phyloP scores from a whole-genome alignment of 2,113 vertebrate genomes.

The Beaufortia kweichowensis region DNA sequence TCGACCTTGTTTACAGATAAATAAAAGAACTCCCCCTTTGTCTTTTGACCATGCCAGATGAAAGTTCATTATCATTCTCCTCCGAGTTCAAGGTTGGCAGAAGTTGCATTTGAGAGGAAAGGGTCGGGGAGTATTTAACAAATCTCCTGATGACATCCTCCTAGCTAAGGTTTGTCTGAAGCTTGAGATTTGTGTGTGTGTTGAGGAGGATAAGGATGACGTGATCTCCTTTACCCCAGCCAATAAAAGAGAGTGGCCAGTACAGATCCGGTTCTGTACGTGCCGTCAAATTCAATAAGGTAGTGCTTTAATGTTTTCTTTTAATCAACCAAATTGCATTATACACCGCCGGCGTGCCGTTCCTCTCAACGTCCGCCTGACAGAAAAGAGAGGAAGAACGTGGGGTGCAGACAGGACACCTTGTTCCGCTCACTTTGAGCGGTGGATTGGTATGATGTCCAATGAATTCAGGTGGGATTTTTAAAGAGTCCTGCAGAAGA shows the following conservation, averaged over 20 bases:
- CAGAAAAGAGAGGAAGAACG: slow-evolving; percentile 3
- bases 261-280: slow-evolving; percentile 76
- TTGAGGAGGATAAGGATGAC: slow-evolving; percentile 67
- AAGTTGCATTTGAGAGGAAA: slow-evolving; percentile 52
- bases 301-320: slow-evolving; percentile 83
- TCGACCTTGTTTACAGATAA: slow-evolving; percentile 70
- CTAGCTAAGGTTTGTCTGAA: slow-evolving; percentile 73
- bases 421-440: slow-evolving; percentile 26
- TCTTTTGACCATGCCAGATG: slow-evolving; percentile 26
- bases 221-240: slow-evolving; percentile 76
- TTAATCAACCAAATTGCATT: slow-evolving; percentile 87
- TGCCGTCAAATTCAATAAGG: slow-evolving; percentile 84
- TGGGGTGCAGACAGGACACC: slow-evolving; percentile 40
- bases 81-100: slow-evolving; percentile 69
- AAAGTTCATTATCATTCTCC: slow-evolving; percentile 42
- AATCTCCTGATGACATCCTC: slow-evolving; percentile 72
- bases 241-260: slow-evolving; percentile 82
- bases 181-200: slow-evolving; percentile 57
- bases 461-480: slow-evolving; percentile 46
- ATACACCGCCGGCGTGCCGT: slow-evolving; percentile 68
- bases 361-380: not conserved
- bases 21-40: slow-evolving; percentile 64
- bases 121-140: slow-evolving; percentile 60
- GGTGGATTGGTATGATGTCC: not conserved
- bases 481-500: slow-evolving; percentile 6